Conservation (phyloP, 2,888 invertebrate species). For the Automeris io region DNA sequence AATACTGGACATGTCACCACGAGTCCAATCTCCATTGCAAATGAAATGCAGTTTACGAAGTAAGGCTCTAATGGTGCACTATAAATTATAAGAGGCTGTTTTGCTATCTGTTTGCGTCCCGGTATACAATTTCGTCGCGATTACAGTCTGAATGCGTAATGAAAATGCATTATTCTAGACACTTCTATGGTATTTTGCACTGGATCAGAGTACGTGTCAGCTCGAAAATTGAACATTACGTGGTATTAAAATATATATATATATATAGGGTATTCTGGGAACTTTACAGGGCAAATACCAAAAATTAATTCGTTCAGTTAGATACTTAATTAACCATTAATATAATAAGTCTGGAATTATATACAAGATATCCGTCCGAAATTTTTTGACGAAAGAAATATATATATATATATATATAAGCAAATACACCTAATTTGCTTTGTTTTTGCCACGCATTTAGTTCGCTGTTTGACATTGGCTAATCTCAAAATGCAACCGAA, state of each 20-base stretch:
- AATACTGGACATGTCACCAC: constrained; percentile 70
- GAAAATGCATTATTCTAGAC: constrained; percentile 45
- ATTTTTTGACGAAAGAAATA: too few relatives aligned
- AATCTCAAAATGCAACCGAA: too few relatives aligned
- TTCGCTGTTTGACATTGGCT: too few relatives aligned
- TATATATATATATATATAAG: too few relatives aligned
- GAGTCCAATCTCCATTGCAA: constrained; percentile 72
- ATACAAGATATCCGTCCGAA: too few relatives aligned
- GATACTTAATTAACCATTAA: too few relatives aligned
- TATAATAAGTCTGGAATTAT: too few relatives aligned
- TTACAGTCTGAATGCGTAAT: constrained; percentile 65
- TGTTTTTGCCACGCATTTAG: too few relatives aligned
- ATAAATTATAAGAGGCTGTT: constrained; percentile 67
- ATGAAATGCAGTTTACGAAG: constrained; percentile 59
- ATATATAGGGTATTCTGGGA: constrained; percentile 5
- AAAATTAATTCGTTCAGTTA: too few relatives aligned
- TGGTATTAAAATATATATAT: constrained; percentile 8
- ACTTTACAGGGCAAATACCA: constrained; percentile 5
- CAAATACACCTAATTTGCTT: too few relatives aligned
- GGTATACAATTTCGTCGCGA: constrained; percentile 67
- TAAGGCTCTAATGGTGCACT: constrained; percentile 57
- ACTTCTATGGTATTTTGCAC: constrained; percentile 7
- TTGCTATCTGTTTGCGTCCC: constrained; percentile 60
- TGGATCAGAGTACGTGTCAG: constrained; percentile 6
- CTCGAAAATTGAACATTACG: constrained; percentile 7